These are phyloP conservation scores for Macrophya alboannulata DNA, from an alignment of 2,888 invertebrate genomes.

Conservation along the genomic window DNA sequence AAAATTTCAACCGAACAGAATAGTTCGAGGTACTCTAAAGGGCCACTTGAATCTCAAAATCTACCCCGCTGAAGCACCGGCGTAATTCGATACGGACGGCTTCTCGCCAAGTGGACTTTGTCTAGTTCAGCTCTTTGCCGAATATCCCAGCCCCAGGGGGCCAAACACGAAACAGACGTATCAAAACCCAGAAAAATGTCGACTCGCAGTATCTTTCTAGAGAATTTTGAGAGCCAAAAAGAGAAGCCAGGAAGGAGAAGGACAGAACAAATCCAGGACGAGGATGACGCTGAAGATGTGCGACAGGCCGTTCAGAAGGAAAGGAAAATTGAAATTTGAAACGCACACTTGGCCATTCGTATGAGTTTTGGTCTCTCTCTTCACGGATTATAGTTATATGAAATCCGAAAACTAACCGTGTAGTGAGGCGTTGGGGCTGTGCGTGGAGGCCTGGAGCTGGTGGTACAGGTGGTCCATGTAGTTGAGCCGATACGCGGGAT, in stretches of 20 bases:
- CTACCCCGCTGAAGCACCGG: neutral
- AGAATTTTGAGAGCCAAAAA: neutral
- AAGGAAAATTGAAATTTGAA: neutral
- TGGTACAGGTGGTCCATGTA: constrained; percentile 92
- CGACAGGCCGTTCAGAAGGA: neutral
- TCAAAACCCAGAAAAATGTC: neutral
- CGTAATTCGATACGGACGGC: constrained; percentile 8
- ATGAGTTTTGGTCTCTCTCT: neutral
- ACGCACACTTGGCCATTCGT: neutral
- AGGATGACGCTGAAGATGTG: neutral
- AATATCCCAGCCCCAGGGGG: neutral
- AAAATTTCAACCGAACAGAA: neutral
- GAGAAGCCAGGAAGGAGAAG: neutral
- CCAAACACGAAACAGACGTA: constrained; percentile 33
- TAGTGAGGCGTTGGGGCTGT: constrained; percentile 85
- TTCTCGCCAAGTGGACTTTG: constrained; percentile 46
- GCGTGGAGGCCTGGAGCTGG: constrained; percentile 85
- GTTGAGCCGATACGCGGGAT: constrained; percentile 88
- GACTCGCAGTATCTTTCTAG: constrained; percentile 6
- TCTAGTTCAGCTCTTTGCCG: constrained; percentile 28
- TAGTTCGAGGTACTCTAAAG: neutral
- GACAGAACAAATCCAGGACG: neutral
- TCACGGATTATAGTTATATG: neutral
- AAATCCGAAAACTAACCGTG: constrained; percentile 82
- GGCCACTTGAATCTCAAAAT: constrained; percentile 41